phyloP scores from a whole-genome alignment of 2,888 invertebrate genomes.

The Lepeophtheirus nordmannii region DNA sequence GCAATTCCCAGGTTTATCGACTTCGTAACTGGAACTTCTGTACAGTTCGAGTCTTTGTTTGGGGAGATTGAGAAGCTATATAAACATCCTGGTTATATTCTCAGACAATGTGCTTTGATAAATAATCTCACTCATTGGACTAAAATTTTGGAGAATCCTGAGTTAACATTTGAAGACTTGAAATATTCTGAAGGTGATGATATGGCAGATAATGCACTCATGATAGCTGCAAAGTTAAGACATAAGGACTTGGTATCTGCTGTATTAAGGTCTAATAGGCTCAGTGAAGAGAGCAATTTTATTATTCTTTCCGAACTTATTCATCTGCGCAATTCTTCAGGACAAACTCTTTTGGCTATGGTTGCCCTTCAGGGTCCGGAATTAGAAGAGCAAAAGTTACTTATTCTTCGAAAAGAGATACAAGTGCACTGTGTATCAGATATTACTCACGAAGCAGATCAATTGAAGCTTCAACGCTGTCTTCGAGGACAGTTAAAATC shows the following conservation, averaged over 20 bases:
- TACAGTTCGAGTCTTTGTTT: neutral
- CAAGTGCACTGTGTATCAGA: constrained; percentile 18
- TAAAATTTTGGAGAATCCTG: constrained; percentile 17
- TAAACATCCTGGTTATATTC: constrained; percentile 8
- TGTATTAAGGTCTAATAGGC: constrained; percentile 3
- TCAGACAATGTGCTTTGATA: constrained; percentile 17
- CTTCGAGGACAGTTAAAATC: constrained; percentile 17
- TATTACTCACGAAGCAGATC: constrained; percentile 19
- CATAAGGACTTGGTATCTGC: constrained; percentile 21
- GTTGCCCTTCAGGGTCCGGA: constrained; percentile 24
- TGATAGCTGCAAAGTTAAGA: constrained; percentile 23
- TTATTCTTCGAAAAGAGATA: constrained; percentile 23
- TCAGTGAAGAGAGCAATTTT: neutral
- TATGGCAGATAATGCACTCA: constrained; percentile 16
- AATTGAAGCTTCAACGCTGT: constrained; percentile 22
- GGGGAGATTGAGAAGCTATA: neutral
- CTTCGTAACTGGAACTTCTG: constrained; percentile 17
- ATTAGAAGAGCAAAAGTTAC: constrained; percentile 23
- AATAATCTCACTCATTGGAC: constrained; percentile 17
- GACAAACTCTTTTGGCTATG: constrained; percentile 10
- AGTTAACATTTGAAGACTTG: constrained; percentile 1
- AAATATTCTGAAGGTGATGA: constrained; percentile 2
- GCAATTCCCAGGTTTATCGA: constrained; percentile 20
- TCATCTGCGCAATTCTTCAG: constrained; percentile 9
- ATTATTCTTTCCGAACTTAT: constrained; percentile 7